phyloP scores from a whole-genome alignment of 1,140 invertebrate genomes.

The Dreissena rostriformis region DNA sequence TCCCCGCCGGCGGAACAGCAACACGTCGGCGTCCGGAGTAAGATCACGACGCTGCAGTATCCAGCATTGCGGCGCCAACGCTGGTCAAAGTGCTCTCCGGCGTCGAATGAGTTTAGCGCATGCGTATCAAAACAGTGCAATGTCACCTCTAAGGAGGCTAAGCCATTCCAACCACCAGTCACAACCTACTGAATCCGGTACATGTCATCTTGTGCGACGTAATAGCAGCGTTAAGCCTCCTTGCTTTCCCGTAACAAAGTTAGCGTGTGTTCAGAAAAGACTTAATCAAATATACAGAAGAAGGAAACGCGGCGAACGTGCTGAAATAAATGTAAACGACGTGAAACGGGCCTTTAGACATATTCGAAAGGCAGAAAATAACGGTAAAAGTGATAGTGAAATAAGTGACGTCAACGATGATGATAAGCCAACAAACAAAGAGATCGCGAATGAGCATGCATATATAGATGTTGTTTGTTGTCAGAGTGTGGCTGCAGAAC shows the following conservation, averaged over 20 bases:
- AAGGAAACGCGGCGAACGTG: conserved; percentile 11
- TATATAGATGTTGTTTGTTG: not conserved
- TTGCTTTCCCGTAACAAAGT: conserved; percentile 41
- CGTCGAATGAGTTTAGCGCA: conserved; percentile 16
- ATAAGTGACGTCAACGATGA: not conserved
- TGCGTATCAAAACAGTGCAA: conserved; percentile 29
- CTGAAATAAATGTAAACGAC: conserved; percentile 28
- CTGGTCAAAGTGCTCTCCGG: not conserved
- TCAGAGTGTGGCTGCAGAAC: not conserved
- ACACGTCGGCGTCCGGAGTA: not conserved
- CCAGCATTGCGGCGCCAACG: not conserved
- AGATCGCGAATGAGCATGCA: not conserved
- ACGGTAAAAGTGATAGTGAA: conserved; percentile 7
- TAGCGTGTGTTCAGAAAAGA: conserved; percentile 38
- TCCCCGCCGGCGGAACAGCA: conserved; percentile 4
- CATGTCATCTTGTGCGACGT: not conserved
- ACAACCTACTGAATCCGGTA: not conserved
- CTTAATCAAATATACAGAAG: conserved; percentile 21
- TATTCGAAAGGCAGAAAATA: not conserved
- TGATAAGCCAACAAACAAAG: not conserved
- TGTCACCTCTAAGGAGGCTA: conserved; percentile 8
- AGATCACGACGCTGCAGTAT: conserved; percentile 5
- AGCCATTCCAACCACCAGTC: not conserved
- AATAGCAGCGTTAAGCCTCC: conserved; percentile 38
- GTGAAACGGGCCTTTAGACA: conserved; percentile 27